Evolutionary conservation across 1,140 invertebrate species (phyloP), one percentile per base, ranked within the genome.

Genomic region (Nasonia vitripennis): DNA sequence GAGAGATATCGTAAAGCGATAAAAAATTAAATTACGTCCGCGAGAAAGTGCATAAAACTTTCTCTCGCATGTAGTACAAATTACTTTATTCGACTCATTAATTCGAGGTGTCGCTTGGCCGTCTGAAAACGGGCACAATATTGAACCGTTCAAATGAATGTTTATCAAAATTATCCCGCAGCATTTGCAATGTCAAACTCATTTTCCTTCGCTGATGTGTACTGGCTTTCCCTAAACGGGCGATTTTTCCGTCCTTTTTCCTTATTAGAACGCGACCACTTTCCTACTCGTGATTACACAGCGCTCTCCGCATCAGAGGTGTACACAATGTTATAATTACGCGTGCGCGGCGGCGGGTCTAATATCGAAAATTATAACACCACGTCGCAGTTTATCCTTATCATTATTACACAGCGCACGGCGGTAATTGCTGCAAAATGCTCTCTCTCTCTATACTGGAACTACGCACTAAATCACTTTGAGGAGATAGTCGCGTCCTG

Each of bases 331-430:
- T n/a, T 17, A 23, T 80, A 80, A 80, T 80, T 80, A 70, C 41
- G 34, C 41, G 27, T 1, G 27, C 27, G 68, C 67, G 37, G 48
- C 55, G 55, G 78, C 10, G 27, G 11, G 20, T 27, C 14, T 81
- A 73, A 71, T 51, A 34, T 73, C 45, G 41, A 31, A 14, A 81
- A 73, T 80, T n/a, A 34, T 80, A 80, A 80, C n/a, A 70, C 34
- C 20, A 17, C 23, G 17, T 62, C 3, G 45, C 34, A 51, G 45
- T 81, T 51, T 51, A 34, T 73, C 41, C 45, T 73, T 55, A 41
- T 41, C 67, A n/a, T 62, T 62, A 62, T 71, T 48, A 48, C 17
- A 81, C n/a, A 71, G 41, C 34, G 45, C 12, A 2, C 14, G 20
- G 7, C 20, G 20, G 55, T 62, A 62, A 62, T 62, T 62, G 20